Percentiles rank a stretch among this genome's conserved stretches.
Evolutionary conservation across 2,888 invertebrate genomes (phyloP).

Genomic region (Ochropleura plecta): DNA sequence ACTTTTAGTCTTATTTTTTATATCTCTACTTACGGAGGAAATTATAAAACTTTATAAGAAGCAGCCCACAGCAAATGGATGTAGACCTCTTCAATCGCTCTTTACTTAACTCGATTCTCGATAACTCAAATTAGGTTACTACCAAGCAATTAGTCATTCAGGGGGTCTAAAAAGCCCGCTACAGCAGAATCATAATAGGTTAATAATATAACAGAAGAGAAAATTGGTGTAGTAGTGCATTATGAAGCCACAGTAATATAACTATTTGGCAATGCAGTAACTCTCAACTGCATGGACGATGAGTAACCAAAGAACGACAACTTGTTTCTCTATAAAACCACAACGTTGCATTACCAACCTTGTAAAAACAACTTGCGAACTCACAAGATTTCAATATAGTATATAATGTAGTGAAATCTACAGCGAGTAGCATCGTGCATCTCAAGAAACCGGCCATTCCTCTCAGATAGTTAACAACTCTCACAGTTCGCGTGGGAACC

Average conservation of each 20-base stretch:
- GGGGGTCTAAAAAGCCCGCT: too few species aligned
- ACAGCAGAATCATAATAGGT: too few species aligned
- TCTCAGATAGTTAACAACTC: slow-evolving; percentile 33
- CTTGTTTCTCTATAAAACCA: not conserved
- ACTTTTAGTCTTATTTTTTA: not conserved
- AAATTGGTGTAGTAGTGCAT: too few species aligned
- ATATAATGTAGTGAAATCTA: slow-evolving; percentile 55
- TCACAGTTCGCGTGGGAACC: slow-evolving; percentile 56
- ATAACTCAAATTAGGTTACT: too few species aligned
- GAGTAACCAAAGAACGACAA: not conserved
- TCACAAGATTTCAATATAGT: slow-evolving; percentile 38
- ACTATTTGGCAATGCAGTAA: not conserved
- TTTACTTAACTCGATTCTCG: too few species aligned
- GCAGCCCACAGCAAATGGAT: too few species aligned
- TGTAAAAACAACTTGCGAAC: slow-evolving; percentile 11
- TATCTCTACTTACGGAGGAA: not conserved
- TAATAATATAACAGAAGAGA: too few species aligned
- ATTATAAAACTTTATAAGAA: not conserved
- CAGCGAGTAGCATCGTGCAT: slow-evolving; percentile 21
- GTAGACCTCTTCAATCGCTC: too few species aligned
- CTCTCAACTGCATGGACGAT: not conserved
- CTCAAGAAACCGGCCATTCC: slow-evolving; percentile 39
- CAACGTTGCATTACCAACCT: not conserved
- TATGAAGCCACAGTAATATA: not conserved
- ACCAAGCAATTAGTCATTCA: too few species aligned